Base-by-base conservation (phyloP, 2,888 invertebrate genomes). In the Conistra vaccinii region DNA sequence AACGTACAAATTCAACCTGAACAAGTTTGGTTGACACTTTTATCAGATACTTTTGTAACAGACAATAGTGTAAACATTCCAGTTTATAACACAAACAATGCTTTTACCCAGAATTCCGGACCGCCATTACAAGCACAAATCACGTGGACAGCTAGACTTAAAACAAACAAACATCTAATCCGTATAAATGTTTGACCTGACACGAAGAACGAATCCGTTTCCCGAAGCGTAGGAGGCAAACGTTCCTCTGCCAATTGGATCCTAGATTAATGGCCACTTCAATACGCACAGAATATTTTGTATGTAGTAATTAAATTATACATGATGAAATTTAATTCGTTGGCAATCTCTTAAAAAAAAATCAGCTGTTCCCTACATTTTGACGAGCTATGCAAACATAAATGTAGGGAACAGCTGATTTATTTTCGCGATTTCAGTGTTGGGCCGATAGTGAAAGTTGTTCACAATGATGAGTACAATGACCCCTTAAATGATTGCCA, bases 161-260 rank as follows among this genome's bases (percentile, higher is more conserved):
- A 83, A 81, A 68, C 63, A 65, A 70, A 63, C 67, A 62, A n/a
- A 62, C n/a, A n/a, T 42, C 23, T 73, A 55, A 67, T 29, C 69
- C 26, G 32, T 48, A 62, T 48, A 62, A 69, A 85, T 72, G 69
- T 81, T 61, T 81, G 71, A 70, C 45, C 60, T 60, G 63, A 84
- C 35, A 42, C 62, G 57, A 55, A 61, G 45, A 74, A 74, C 62
- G 81, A 65, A 71, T 66, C 39, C 45, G 32, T 69, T 80, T 74
- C 39, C 70, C 45, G 53, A 10, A 69, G 35, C 68, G n/a, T 10
- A n/a, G 65, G 55, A 32, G 32, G 32, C 53, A 69, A 80, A 53
- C 39, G 81, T 23, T 60, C 23, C 57, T 14, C 9, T 71, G n/a
- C 32, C 71, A 81, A 76, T 68, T 74, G 55, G 42, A 71, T 58